Evolutionary conservation across 1,140 invertebrate genomes (phyloP).

Genomic region (Scaptomyza graminum): DNA sequence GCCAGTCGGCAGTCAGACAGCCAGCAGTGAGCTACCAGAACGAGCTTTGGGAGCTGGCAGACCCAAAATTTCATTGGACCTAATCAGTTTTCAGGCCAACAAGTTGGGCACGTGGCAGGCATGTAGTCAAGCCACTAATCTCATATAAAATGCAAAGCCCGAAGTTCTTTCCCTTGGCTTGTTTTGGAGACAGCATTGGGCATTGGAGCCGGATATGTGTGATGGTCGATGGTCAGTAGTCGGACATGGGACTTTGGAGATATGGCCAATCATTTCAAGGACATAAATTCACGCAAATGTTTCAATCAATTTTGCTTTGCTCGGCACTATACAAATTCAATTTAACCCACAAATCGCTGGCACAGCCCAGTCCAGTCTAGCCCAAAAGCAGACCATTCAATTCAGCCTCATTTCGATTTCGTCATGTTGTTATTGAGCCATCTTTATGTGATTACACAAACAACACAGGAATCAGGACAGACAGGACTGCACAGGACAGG

Average conservation of each 20-base stretch:
- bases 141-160: slow-evolving; percentile 73
- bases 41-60: slow-evolving; percentile 16
- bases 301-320: slow-evolving; percentile 77
- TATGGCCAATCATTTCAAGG: slow-evolving; percentile 79
- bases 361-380: slow-evolving; percentile 26
- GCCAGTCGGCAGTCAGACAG: slow-evolving; percentile 21
- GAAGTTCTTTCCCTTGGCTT: slow-evolving; percentile 26
- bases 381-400: slow-evolving; percentile 28
- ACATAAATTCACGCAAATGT: slow-evolving; percentile 82
- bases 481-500: slow-evolving; percentile 37
- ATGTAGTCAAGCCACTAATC: slow-evolving; percentile 67
- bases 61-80: slow-evolving; percentile 70
- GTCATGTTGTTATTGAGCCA: slow-evolving; percentile 74
- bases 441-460: slow-evolving; percentile 78
- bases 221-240: neutral
- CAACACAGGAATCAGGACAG: slow-evolving; percentile 49
- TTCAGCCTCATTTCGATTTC: slow-evolving; percentile 38
- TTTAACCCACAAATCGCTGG: slow-evolving; percentile 80
- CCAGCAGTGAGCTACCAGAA: slow-evolving; percentile 9
- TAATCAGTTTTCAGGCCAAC: slow-evolving; percentile 76
- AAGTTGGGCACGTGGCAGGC: slow-evolving; percentile 67
- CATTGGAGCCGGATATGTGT: neutral
- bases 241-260: slow-evolving; percentile 44
- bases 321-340: slow-evolving; percentile 79
- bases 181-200: slow-evolving; percentile 6